Percentiles rank a stretch among this genome's conserved stretches.
Evolutionary conservation across 2,888 invertebrate species (phyloP).

Genomic region (Eutolmus rufibarbis): DNA sequence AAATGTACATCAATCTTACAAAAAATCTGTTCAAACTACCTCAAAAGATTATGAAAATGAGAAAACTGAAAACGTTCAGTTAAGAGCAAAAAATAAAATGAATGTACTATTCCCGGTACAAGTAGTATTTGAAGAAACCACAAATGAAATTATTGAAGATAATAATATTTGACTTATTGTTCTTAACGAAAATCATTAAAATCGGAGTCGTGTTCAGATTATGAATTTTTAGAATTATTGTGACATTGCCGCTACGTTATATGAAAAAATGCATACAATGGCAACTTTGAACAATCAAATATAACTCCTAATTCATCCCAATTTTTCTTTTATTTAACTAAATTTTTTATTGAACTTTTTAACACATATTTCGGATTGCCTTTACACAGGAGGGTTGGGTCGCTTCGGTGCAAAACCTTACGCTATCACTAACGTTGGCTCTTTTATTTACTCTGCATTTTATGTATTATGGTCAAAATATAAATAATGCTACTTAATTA

Average conservation of each 20-base stretch:
- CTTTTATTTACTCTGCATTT: not conserved
- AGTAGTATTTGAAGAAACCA: not conserved
- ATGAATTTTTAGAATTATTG: not conserved
- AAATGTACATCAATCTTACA: conserved; percentile 46
- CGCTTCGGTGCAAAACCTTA: not conserved
- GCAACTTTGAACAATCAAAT: not conserved
- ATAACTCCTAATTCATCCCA: not conserved
- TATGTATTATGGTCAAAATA: not conserved
- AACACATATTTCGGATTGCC: not conserved
- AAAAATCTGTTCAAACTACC: conserved; percentile 15
- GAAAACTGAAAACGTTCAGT: conserved; percentile 17
- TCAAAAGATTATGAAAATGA: conserved; percentile 4
- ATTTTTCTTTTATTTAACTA: not conserved
- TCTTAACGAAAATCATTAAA: not conserved
- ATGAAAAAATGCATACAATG: not conserved
- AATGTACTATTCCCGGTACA: not conserved
- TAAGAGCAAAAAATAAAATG: not conserved
- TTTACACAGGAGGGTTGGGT: not conserved
- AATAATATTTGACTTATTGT: not conserved
- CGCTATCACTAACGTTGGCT: not conserved
- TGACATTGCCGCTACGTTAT: not conserved
- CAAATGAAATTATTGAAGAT: not conserved
- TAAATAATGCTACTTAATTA: not conserved
- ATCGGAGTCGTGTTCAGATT: not conserved
- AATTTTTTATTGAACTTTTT: not conserved